These are phyloP conservation scores for Tolmerus cingulatus DNA, from an alignment of 2,888 invertebrate genomes.

Conservation along the genomic window DNA sequence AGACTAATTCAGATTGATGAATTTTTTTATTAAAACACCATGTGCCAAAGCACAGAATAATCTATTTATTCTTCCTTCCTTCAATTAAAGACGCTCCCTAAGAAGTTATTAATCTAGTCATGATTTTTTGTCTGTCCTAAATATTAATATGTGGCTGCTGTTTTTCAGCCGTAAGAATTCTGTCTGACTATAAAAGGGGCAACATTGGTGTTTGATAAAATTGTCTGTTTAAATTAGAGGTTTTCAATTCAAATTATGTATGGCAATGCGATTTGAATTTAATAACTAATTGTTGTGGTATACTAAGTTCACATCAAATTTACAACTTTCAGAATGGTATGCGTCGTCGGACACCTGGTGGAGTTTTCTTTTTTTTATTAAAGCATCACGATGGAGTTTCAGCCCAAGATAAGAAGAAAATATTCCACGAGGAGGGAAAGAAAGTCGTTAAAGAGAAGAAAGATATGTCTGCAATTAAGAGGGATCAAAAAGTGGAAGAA, in stretches of 20 bases:
- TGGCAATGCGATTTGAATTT: not conserved
- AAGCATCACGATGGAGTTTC: slow-evolving; percentile 75
- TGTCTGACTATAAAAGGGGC: too few species aligned
- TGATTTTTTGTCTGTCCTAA: too few species aligned
- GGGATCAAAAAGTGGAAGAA: slow-evolving; percentile 73
- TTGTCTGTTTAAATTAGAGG: too few species aligned
- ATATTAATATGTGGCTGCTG: too few species aligned
- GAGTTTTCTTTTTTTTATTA: slow-evolving; percentile 83
- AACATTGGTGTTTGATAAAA: too few species aligned
- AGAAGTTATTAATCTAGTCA: too few species aligned
- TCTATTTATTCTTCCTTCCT: too few species aligned
- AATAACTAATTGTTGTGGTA: not conserved
- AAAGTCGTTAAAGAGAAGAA: slow-evolving; percentile 67
- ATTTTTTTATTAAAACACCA: too few species aligned
- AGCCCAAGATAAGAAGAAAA: slow-evolving; percentile 71
- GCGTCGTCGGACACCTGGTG: slow-evolving; percentile 85
- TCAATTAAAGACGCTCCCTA: too few species aligned
- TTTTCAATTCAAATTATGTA: slow-evolving; percentile 14
- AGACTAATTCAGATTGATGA: too few species aligned
- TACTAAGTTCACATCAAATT: not conserved
- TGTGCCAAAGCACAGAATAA: too few species aligned
- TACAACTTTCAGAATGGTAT: slow-evolving; percentile 68
- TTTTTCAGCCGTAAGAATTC: too few species aligned
- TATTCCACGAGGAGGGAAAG: slow-evolving; percentile 74
- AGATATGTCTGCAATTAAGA: slow-evolving; percentile 66